Percentiles rank a stretch among this genome's conserved stretches.
phyloP scores from a whole-genome alignment of 2,888 invertebrate species.

The Seira sanloemensis region DNA sequence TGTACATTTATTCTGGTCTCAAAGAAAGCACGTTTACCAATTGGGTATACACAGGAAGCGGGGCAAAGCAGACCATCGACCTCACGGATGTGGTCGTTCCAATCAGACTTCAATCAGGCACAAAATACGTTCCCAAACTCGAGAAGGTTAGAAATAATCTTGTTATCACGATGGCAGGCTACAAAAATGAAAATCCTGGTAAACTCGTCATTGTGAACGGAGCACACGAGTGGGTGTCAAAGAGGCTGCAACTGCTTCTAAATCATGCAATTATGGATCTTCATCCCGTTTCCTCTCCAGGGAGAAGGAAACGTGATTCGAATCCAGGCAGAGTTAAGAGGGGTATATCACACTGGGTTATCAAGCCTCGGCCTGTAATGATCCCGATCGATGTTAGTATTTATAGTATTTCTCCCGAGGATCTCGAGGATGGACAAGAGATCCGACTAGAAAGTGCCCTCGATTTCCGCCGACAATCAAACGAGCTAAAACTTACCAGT shows the following conservation, averaged over 20 bases:
- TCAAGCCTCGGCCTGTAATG: not conserved
- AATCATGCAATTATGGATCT: slow-evolving; percentile 23
- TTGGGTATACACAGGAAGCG: too few species aligned
- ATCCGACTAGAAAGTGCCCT: not conserved
- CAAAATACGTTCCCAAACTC: slow-evolving; percentile 7
- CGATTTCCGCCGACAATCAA: too few species aligned
- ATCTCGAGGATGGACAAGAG: slow-evolving; percentile 29
- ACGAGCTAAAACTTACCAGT: too few species aligned
- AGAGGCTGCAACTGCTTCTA: not conserved
- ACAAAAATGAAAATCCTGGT: slow-evolving; percentile 8
- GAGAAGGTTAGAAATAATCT: not conserved
- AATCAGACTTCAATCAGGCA: not conserved
- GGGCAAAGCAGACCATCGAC: slow-evolving; percentile 20
- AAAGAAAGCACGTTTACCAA: too few species aligned
- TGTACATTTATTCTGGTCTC: slow-evolving; percentile 41
- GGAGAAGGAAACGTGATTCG: too few species aligned
- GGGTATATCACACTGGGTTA: not conserved
- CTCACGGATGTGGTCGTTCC: slow-evolving; percentile 29
- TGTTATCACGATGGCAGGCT: not conserved
- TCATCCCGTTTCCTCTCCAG: too few species aligned
- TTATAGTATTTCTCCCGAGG: slow-evolving; percentile 3
- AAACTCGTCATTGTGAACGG: slow-evolving; percentile 8
- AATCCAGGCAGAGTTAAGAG: not conserved
- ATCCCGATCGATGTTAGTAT: not conserved
- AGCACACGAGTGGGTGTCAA: not conserved